A percentile compares a stretch with the other conserved stretches of the same genome.
Evolutionary conservation across 2,113 vertebrate genomes (phyloP).

Genomic region (Connochaetes taurinus): DNA sequence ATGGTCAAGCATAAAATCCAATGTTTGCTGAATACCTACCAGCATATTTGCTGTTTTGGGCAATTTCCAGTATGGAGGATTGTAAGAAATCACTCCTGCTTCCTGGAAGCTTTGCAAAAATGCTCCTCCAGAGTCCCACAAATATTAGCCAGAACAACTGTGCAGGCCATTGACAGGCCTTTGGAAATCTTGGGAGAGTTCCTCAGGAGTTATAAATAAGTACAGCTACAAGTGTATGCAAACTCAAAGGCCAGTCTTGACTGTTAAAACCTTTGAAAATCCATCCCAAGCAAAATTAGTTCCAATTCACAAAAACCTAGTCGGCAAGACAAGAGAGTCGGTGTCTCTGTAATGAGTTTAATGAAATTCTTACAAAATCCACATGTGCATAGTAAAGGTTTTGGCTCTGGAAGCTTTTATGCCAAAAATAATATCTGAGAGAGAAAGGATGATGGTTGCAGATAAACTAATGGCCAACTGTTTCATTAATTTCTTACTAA

Average conservation of each 20-base stretch:
- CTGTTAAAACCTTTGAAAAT: not conserved
- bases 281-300: not conserved
- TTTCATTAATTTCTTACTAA: conserved; percentile 25
- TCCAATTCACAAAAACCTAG: not conserved
- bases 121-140: not conserved
- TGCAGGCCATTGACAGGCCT: not conserved
- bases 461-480: not conserved
- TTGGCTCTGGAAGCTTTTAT: not conserved
- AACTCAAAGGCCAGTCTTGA: not conserved
- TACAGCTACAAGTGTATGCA: not conserved
- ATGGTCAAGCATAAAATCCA: not conserved
- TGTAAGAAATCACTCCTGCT: not conserved
- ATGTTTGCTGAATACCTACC: not conserved
- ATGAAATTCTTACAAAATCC: not conserved
- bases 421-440: not conserved
- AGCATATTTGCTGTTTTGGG: not conserved
- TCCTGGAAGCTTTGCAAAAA: not conserved
- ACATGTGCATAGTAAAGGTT: not conserved
- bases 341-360: not conserved
- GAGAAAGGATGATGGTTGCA: not conserved
- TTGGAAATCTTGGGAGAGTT: not conserved
- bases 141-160: not conserved
- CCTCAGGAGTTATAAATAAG: not conserved
- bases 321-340: not conserved
- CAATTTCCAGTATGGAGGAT: not conserved